Conservation (phyloP, 2,113 vertebrate species). For the Microcebus lehilahytsara region DNA sequence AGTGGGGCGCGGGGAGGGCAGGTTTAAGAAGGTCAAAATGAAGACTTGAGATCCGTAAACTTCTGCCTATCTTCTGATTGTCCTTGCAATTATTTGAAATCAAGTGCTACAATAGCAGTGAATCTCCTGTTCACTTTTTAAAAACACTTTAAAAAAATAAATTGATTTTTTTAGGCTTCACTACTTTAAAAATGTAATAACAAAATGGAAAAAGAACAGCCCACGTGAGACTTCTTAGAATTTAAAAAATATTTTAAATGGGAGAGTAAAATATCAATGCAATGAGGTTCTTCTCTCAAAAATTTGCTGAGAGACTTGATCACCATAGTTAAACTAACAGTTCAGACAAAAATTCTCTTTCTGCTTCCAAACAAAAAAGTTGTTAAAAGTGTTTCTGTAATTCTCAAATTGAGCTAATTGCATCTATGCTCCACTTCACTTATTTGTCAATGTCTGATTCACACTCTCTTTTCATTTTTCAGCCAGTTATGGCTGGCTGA, state of each 20-base stretch:
- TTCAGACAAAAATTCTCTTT: neutral
- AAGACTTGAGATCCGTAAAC: neutral
- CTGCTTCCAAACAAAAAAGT: neutral
- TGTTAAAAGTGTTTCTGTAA: neutral
- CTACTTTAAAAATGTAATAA: neutral
- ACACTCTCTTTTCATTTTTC: neutral
- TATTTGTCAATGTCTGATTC: neutral
- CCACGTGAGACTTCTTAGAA: neutral
- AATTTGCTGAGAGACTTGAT: neutral
- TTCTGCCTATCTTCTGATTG: neutral
- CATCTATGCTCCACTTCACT: neutral
- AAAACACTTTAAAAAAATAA: neutral
- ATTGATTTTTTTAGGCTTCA: neutral
- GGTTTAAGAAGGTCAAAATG: neutral
- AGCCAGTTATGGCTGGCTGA: neutral
- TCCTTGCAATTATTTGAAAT: neutral
- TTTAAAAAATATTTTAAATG: neutral
- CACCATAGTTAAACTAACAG: neutral
- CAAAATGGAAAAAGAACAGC: neutral
- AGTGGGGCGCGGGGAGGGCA: neutral
- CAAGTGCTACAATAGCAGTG: neutral
- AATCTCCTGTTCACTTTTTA: neutral
- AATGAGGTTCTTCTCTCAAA: neutral
- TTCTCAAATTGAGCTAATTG: neutral
- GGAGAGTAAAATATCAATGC: neutral